Conservation (phyloP, 2,113 vertebrate species). For the Numenius arquata region DNA sequence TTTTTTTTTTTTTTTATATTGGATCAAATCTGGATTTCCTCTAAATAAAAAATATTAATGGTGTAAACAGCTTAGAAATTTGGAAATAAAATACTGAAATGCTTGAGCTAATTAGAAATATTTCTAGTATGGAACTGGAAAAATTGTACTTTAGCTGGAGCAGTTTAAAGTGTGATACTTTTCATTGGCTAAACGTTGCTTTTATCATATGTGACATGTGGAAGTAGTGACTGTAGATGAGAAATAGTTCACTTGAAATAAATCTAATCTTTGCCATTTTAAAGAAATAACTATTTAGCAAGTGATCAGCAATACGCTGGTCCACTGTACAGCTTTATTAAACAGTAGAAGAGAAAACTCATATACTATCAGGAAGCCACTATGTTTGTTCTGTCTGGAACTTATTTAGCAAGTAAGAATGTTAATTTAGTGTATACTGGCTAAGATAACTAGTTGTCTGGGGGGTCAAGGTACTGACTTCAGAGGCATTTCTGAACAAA, state of each 20-base stretch:
- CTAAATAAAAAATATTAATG: not conserved
- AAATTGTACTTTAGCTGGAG: not conserved
- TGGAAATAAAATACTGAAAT: not conserved
- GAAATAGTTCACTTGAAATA: not conserved
- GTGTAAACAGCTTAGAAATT: not conserved
- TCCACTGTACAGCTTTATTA: not conserved
- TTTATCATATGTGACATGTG: not conserved
- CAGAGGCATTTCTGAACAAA: conserved; percentile 83
- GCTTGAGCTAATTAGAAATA: not conserved
- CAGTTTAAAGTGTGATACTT: not conserved
- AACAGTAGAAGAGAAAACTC: not conserved
- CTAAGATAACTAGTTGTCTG: conserved; percentile 75
- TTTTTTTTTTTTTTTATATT: not conserved
- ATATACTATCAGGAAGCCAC: not conserved
- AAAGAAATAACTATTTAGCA: not conserved
- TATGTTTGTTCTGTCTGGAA: not conserved
- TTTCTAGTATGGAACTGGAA: not conserved
- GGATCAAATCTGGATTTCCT: not conserved
- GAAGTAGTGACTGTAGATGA: not conserved
- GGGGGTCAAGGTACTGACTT: conserved; percentile 83
- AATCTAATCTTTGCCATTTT: not conserved
- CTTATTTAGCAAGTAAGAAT: conserved; percentile 61
- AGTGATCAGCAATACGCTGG: not conserved
- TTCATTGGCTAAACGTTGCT: not conserved
- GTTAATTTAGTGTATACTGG: conserved; percentile 71